Evolutionary conservation across 2,888 invertebrate genomes (phyloP), one percentile per base, ranked within the genome.

Genomic region (Harmothoe impar): DNA sequence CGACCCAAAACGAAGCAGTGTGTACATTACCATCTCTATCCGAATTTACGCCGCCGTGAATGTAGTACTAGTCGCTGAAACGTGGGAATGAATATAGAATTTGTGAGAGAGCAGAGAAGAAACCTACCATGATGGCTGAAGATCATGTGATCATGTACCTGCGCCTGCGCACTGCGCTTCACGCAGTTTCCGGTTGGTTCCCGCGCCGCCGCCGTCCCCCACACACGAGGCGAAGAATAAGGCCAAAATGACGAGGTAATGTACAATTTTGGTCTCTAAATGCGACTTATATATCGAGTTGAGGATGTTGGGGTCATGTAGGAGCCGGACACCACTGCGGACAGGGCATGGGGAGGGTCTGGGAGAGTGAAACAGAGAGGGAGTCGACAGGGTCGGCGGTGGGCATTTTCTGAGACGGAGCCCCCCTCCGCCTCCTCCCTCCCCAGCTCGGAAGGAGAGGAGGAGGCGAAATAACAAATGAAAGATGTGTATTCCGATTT

Each of bases 71-170:
- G 3, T n/a, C 20, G 81, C 35, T 43, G 23, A 81, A 35, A 43
- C 3, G 3, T 33, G 20, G 20, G n/a, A 81, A 81, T 81, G 33
- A 81, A 25, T 43, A 43, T 3, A 23, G 31, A 33, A 86, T 52
- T 86, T 52, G 51, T 1, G 25, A 54, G 33, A 33, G 23, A 56
- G 31, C 3, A 54, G 86, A 86, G 15, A 29, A 25, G 31, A 43
- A 86, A 68, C 90, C 85, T 86, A 90, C 90, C 90, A 90, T 90
- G 90, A 86, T 90, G 90, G 90, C 86, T 90, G 90, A 35, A 85
- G 90, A 68, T 90, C 90, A 90, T 90, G 90, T 90, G 90, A 90
- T 85, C 85, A 86, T 33, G 35, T 81, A 10, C 31, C 29, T 35
- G 72, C 85, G 85, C 90, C 56, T 10, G 90, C 90, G 90, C 86